These are phyloP conservation scores for Stomatorhinus walkeri DNA, from an alignment of 2,797 vertebrate species.

Conservation along the genomic window DNA sequence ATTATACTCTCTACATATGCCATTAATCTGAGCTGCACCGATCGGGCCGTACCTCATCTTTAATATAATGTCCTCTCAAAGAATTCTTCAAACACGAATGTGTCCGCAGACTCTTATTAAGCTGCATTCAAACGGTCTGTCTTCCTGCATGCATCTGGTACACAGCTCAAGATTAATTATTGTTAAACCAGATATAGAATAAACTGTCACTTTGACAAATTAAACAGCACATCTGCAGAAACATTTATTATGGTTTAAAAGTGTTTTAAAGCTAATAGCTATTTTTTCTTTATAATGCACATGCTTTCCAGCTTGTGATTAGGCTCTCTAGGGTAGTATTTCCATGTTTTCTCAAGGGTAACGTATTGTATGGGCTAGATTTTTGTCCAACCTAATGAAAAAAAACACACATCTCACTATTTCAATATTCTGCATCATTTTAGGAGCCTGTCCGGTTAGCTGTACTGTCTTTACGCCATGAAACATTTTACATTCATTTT, in stretches of 20 bases:
- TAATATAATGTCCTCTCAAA: background rate
- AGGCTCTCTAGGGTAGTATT: background rate
- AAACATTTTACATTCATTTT: background rate
- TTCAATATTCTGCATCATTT: background rate
- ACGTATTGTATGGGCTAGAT: background rate
- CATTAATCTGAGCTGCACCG: background rate
- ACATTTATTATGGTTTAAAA: background rate
- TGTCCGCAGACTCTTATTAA: background rate
- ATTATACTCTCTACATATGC: background rate
- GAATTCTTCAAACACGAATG: background rate
- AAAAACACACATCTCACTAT: background rate
- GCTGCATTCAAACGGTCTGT: background rate
- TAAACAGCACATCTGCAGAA: background rate
- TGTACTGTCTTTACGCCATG: background rate
- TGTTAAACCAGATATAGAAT: background rate
- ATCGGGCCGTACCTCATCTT: background rate
- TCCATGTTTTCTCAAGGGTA: background rate
- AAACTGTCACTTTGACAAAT: background rate
- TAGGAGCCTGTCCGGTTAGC: background rate
- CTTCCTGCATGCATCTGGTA: background rate
- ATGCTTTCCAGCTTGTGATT: background rate
- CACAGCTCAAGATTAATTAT: slow-evolving; percentile 10
- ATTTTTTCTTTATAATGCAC: background rate
- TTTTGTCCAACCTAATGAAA: background rate
- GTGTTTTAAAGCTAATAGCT: background rate